Conservation (phyloP, 2,888 invertebrate genomes). For the Cheilosia variabilis region DNA sequence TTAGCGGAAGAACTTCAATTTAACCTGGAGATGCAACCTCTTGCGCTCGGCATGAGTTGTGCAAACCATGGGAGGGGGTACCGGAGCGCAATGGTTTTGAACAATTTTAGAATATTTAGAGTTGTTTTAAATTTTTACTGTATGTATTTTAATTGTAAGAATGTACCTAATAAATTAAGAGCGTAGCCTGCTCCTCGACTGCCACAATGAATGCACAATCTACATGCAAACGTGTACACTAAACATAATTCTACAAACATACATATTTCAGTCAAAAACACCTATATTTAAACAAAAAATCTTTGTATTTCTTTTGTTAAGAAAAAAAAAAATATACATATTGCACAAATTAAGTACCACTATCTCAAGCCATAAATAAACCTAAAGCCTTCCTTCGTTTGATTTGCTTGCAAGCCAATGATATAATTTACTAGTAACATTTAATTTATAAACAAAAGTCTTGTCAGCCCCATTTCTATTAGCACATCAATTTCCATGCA, state of each 20-base stretch:
- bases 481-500: background rate
- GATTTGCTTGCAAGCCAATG: slow-evolving; percentile 3
- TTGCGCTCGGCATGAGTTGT: no score
- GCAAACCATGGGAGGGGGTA: no score
- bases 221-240: background rate
- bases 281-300: slow-evolving; percentile 1
- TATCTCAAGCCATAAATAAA: background rate
- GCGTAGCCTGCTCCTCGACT: no score
- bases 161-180: no score
- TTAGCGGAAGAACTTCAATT: no score
- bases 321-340: background rate
- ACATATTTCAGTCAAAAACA: background rate
- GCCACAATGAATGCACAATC: slow-evolving; percentile 11
- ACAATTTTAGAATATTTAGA: no score
- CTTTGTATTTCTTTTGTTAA: background rate
- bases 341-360: slow-evolving; percentile 37
- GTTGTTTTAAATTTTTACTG: no score
- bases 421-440: background rate
- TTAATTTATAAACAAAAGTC: slow-evolving; percentile 18
- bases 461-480: slow-evolving; percentile 19
- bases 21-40: no score
- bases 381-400: background rate
- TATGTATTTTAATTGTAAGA: no score
- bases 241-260: background rate
- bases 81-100: no score